These are phyloP conservation scores for Parauchenoglanis ngamensis DNA, from an alignment of 2,797 vertebrate genomes.

Conservation along the genomic window DNA sequence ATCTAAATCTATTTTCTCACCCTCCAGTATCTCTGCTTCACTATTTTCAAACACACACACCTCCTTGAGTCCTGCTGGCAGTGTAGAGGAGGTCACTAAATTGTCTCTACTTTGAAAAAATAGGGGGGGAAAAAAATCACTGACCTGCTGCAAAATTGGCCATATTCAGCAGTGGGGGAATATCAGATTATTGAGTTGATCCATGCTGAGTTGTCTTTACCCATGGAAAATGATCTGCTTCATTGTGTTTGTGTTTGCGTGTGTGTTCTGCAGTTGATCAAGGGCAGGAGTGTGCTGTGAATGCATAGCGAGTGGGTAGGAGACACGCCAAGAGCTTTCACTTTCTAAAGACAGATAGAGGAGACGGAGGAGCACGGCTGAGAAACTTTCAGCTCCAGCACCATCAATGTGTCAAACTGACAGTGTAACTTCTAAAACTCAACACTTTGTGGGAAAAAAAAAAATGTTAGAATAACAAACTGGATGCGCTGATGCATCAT, in stretches of 20 bases:
- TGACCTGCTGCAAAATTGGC: constrained; percentile 82
- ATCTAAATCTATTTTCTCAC: constrained; percentile 45
- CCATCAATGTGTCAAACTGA: constrained; percentile 33
- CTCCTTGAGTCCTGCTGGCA: constrained; percentile 71
- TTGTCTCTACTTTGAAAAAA: constrained; percentile 73
- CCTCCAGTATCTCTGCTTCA: constrained; percentile 25
- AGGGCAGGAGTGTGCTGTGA: constrained; percentile 70
- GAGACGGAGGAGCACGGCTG: constrained; percentile 38
- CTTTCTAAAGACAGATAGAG: constrained; percentile 52
- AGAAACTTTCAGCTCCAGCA: constrained; percentile 52
- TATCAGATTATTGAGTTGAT: constrained; percentile 83
- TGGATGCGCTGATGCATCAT: not conserved
- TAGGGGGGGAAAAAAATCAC: constrained; percentile 54
- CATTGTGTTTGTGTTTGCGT: constrained; percentile 72
- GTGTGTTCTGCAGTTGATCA: constrained; percentile 73
- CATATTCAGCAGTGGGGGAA: constrained; percentile 77
- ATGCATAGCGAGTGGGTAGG: constrained; percentile 59
- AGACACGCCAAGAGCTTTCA: constrained; percentile 38
- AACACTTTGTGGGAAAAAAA: not conserved
- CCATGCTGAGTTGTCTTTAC: constrained; percentile 78
- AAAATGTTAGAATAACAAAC: not conserved
- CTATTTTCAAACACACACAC: constrained; percentile 38
- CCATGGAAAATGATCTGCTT: constrained; percentile 74
- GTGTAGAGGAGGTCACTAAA: constrained; percentile 78
- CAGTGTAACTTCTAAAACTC: constrained; percentile 2